These are phyloP conservation scores for Triplophysa yarkandensis DNA, from an alignment of 2,797 vertebrate genomes.

Conservation along the genomic window DNA sequence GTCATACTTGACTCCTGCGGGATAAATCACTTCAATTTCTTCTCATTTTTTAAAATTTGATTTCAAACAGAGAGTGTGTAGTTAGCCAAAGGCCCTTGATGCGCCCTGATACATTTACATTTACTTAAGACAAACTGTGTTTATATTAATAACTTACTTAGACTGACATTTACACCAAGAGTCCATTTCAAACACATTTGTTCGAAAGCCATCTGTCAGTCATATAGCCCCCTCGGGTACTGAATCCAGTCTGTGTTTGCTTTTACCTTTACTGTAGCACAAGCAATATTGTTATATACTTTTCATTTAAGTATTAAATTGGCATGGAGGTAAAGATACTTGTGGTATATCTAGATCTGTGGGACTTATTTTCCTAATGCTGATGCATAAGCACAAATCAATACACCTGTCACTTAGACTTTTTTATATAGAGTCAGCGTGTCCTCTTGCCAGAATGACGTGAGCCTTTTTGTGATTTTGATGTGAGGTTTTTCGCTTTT, in stretches of 20 bases:
- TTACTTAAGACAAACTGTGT: not conserved
- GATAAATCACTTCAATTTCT: not conserved
- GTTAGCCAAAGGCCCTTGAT: not conserved
- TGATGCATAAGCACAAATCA: too few species aligned
- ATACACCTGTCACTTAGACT: too few species aligned
- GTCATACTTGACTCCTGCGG: not conserved
- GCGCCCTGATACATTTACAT: not conserved
- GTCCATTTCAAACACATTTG: not conserved
- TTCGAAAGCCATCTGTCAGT: not conserved
- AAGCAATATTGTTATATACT: not conserved
- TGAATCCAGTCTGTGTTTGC: not conserved
- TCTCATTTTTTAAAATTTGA: not conserved
- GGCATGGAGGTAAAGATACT: not conserved
- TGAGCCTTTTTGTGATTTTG: too few species aligned
- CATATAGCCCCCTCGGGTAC: not conserved
- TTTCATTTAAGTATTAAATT: not conserved
- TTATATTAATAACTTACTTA: not conserved
- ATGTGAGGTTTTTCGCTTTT: too few species aligned
- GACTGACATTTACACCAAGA: not conserved
- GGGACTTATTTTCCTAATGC: constrained; percentile 6
- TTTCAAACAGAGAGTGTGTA: not conserved
- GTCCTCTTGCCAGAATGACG: too few species aligned
- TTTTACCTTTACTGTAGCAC: not conserved
- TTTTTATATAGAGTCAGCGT: too few species aligned
- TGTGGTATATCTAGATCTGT: not conserved